phyloP scores from a whole-genome alignment of 2,113 vertebrate genomes.

The Cyprinodon brontotheroides region DNA sequence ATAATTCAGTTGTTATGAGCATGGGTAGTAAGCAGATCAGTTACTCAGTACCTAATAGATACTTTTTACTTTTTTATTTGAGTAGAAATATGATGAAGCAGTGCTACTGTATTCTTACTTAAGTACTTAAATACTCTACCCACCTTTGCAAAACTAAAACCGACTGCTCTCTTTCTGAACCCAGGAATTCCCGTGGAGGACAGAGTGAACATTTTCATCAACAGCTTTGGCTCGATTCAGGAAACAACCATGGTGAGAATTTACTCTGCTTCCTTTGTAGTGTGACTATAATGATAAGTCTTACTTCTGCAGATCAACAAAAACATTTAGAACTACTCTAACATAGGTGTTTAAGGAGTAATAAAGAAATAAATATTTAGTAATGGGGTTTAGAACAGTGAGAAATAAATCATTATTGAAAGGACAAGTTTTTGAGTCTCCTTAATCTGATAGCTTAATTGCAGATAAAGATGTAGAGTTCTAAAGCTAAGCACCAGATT shows the following conservation, averaged over 20 bases:
- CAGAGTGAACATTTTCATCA: slow-evolving; percentile 98
- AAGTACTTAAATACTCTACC: too few species aligned
- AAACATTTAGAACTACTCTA: slow-evolving; percentile 13
- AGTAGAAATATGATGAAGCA: too few species aligned
- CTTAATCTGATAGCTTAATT: slow-evolving; percentile 70
- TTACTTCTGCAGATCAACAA: slow-evolving; percentile 31
- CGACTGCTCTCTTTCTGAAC: slow-evolving; percentile 25
- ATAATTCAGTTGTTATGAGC: too few species aligned
- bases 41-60: too few species aligned
- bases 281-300: slow-evolving; percentile 30
- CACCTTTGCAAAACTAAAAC: too few species aligned
- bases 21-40: too few species aligned
- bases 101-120: too few species aligned
- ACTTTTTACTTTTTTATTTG: too few species aligned
- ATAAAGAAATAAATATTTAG: slow-evolving; percentile 18
- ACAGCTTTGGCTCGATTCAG: slow-evolving; percentile 99
- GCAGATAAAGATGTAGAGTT: slow-evolving; percentile 51
- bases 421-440: slow-evolving; percentile 44
- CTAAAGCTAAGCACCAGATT: slow-evolving; percentile 57
- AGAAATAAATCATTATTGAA: slow-evolving; percentile 47
- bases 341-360: not conserved
- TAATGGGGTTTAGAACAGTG: slow-evolving; percentile 33
- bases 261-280: not conserved
- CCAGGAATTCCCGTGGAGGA: slow-evolving; percentile 96
- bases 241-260: slow-evolving; percentile 97